Percentiles rank a stretch among this genome's conserved stretches.
Evolutionary conservation across 2,113 vertebrate genomes (phyloP).

Genomic region (Prionailurus bengalensis): DNA sequence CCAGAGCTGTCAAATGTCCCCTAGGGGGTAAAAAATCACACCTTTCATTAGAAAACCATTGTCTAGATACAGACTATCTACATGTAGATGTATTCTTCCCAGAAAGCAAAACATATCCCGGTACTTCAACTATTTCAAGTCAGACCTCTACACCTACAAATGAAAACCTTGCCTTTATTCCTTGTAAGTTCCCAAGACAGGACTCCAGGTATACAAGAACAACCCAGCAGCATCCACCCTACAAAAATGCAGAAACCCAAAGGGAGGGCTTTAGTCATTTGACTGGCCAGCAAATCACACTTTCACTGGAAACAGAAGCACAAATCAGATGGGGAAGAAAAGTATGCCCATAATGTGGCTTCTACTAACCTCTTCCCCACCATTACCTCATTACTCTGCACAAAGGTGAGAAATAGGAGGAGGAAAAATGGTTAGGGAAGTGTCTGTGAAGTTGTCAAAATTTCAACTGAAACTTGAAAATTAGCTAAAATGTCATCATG

Average conservation of each 20-base stretch:
- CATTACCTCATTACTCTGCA: constrained; percentile 51
- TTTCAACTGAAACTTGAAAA: constrained; percentile 53
- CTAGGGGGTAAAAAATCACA: constrained; percentile 37
- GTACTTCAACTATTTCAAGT: background rate
- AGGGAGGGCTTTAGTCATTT: background rate
- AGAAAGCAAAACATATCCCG: constrained; percentile 3
- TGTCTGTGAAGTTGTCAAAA: background rate
- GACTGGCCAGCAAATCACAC: background rate
- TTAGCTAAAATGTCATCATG: constrained; percentile 49
- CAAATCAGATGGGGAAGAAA: constrained; percentile 54
- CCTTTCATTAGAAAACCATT: background rate
- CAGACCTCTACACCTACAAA: constrained; percentile 8
- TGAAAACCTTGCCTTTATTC: background rate
- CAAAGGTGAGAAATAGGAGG: background rate
- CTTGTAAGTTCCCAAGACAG: background rate
- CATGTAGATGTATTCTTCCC: background rate
- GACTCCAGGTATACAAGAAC: background rate
- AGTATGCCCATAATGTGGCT: background rate
- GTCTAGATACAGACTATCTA: background rate
- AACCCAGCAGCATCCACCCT: constrained; percentile 4
- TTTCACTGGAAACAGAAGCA: constrained; percentile 54
- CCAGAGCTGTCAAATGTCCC: background rate
- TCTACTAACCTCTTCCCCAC: constrained; percentile 31
- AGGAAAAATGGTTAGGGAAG: constrained; percentile 11
- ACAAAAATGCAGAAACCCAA: constrained; percentile 36